Conservation (phyloP, 2,113 vertebrate species). For the Thoracochromis brauschi region DNA sequence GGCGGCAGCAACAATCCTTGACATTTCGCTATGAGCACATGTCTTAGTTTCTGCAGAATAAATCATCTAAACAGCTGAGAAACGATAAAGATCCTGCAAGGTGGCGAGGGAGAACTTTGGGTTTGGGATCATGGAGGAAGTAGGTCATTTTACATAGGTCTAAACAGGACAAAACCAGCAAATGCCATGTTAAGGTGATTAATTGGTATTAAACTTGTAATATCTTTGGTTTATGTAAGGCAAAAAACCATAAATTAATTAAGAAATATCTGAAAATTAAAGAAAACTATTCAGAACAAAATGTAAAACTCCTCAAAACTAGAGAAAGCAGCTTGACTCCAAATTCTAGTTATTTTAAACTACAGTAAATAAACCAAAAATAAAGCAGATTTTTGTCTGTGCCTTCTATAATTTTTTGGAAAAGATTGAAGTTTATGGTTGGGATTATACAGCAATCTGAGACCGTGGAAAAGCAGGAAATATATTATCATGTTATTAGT, state of each 20-base stretch:
- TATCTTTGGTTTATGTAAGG: not conserved
- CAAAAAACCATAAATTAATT: not conserved
- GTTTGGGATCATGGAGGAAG: not conserved
- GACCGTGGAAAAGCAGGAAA: not conserved
- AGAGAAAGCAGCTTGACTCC: not conserved
- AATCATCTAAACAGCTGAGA: not conserved
- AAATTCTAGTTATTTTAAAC: not conserved
- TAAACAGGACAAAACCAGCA: not conserved
- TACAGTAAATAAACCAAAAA: accelerated
- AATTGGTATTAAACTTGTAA: not conserved
- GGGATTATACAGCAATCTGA: not conserved
- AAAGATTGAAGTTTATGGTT: not conserved
- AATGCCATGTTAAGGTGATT: not conserved
- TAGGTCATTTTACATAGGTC: not conserved
- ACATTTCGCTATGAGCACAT: constrained; percentile 30
- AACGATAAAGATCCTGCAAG: constrained; percentile 4
- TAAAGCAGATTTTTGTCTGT: not conserved
- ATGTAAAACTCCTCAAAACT: not conserved
- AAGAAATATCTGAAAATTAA: not conserved
- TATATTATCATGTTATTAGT: not conserved
- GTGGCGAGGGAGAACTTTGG: not conserved
- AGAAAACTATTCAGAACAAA: not conserved
- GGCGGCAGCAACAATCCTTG: constrained; percentile 22
- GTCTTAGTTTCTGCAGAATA: constrained; percentile 9
- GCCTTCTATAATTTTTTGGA: not conserved